These are phyloP conservation scores for Sphenodon punctatus DNA, from an alignment of 2,797 vertebrate species.

Conservation along the genomic window DNA sequence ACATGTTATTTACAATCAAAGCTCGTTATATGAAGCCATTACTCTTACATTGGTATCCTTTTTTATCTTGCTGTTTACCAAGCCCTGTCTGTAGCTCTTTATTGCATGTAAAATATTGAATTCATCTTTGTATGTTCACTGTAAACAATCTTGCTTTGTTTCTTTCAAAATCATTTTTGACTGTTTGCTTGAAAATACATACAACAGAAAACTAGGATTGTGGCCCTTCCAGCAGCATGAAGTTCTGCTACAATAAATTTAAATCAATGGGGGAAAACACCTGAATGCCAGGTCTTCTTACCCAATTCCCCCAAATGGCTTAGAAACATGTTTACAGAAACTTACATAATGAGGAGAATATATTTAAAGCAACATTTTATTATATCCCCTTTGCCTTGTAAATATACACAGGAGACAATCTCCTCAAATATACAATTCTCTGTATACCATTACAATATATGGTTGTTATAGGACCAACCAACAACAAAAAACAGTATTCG, in stretches of 20 bases:
- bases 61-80: constrained; percentile 49
- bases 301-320: constrained; percentile 3
- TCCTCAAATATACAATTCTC: constrained; percentile 15
- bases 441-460: constrained; percentile 41
- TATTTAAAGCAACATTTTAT: constrained; percentile 45
- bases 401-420: constrained; percentile 33
- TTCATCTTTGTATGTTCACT: constrained; percentile 9
- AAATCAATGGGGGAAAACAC: constrained; percentile 38
- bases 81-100: constrained; percentile 31
- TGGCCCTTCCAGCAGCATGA: constrained; percentile 10
- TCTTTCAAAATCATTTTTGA: constrained; percentile 14
- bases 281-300: constrained; percentile 7
- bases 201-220: not conserved
- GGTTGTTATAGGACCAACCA: constrained; percentile 19
- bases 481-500: constrained; percentile 12
- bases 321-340: constrained; percentile 39
- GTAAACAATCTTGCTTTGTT: constrained; percentile 2
- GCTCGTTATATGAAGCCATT: constrained; percentile 32
- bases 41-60: constrained; percentile 15
- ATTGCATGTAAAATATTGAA: constrained; percentile 26
- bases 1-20: constrained; percentile 47
- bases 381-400: constrained; percentile 28
- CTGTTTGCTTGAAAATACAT: constrained; percentile 17
- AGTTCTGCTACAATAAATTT: constrained; percentile 13
- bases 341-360: not conserved